These are phyloP conservation scores for Trachythela sp. DNA, from an alignment of 64 coral and sea anemone genomes.

Conservation along the genomic window DNA sequence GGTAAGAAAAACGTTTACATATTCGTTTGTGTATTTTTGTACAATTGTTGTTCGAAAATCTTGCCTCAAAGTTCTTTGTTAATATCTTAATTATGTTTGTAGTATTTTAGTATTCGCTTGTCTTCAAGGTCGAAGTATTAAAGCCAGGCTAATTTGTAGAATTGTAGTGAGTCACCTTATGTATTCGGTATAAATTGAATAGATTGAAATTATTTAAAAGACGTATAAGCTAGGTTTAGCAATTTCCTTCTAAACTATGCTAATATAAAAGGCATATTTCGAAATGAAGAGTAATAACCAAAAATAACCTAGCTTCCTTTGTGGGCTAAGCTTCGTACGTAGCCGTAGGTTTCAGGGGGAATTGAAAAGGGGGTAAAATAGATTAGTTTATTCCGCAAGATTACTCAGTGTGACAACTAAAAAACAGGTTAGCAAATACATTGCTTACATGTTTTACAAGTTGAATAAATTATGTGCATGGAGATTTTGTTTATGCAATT, in stretches of 20 bases:
- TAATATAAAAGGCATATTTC: background rate
- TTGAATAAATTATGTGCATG: background rate
- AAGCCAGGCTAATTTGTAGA: background rate
- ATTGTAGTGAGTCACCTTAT: background rate
- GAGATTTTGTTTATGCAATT: background rate
- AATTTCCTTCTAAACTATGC: background rate
- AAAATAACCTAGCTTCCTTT: background rate
- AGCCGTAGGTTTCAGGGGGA: background rate
- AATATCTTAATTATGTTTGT: no score
- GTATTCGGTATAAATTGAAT: background rate
- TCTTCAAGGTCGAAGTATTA: background rate
- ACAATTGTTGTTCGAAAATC: no score
- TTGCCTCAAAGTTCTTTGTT: no score
- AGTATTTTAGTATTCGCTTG: background rate
- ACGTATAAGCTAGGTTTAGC: background rate
- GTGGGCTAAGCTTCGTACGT: background rate
- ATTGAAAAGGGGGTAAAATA: background rate
- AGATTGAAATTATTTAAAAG: background rate
- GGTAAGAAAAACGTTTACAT: no score
- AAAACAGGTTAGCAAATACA: background rate
- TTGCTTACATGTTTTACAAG: background rate
- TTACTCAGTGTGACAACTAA: background rate
- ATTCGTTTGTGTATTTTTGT: no score
- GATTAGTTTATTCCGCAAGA: background rate
- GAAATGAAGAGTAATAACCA: background rate